Evolutionary conservation across 2,797 vertebrate genomes (phyloP).

Genomic region (Pangasius macronema): DNA sequence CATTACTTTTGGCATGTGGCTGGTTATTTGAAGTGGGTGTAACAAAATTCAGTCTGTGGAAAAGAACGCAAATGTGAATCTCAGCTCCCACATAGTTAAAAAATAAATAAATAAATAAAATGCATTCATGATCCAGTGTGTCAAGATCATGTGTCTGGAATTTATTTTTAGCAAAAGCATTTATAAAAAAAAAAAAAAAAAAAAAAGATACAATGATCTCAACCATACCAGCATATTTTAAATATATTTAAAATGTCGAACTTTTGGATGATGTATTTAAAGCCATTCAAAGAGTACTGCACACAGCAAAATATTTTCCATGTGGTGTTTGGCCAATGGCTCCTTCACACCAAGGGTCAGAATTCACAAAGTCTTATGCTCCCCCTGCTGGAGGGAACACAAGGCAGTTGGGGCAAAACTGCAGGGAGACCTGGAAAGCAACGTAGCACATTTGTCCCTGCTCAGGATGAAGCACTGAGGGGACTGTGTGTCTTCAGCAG

Average conservation of each 20-base stretch:
- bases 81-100: background rate
- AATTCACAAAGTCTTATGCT: conserved; percentile 24
- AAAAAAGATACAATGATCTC: background rate
- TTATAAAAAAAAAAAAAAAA: background rate
- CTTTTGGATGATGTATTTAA: conserved; percentile 1
- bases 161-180: background rate
- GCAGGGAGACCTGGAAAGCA: conserved; percentile 31
- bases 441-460: conserved; percentile 21
- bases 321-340: conserved; percentile 37
- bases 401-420: conserved; percentile 9
- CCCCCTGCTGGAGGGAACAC: conserved; percentile 49
- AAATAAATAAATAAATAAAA: background rate
- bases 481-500: conserved; percentile 33
- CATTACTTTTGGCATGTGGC: background rate
- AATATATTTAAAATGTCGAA: background rate
- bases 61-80: background rate
- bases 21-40: background rate
- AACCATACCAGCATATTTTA: conserved; percentile 11
- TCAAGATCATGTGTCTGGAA: background rate
- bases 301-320: conserved; percentile 55
- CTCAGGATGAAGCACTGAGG: conserved; percentile 38
- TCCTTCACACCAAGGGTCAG: conserved; percentile 3
- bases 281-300: conserved; percentile 25
- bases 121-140: background rate
- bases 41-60: background rate